Conservation (phyloP, 1,140 invertebrate genomes). For the Maniola jurtina region DNA sequence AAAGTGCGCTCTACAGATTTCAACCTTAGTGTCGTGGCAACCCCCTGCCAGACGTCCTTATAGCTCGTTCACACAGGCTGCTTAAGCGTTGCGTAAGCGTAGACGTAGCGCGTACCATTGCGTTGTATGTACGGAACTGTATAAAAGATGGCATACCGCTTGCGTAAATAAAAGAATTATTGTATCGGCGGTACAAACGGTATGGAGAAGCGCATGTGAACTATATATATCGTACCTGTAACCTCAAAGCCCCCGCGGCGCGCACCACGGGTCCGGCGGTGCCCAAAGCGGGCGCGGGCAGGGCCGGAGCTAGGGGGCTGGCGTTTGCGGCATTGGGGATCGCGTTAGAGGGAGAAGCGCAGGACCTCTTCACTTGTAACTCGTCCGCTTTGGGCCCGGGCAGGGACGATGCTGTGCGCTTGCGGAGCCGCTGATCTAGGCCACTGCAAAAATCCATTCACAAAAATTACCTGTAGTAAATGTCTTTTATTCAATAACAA, state of each 20-base stretch:
- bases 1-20: too few relatives aligned
- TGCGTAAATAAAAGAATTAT: too few relatives aligned
- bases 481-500: too few relatives aligned
- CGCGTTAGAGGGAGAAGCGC: slow-evolving; percentile 20
- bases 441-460: slow-evolving; percentile 31
- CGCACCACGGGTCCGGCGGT: slow-evolving; percentile 62
- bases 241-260: slow-evolving; percentile 50
- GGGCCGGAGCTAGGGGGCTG: slow-evolving; percentile 8
- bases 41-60: too few relatives aligned
- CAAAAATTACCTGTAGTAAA: not conserved
- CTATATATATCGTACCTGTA: slow-evolving; percentile 52
- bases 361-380: slow-evolving; percentile 39
- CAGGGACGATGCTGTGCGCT: slow-evolving; percentile 45
- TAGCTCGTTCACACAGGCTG: too few relatives aligned
- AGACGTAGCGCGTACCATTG: too few relatives aligned
- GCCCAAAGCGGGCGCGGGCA: slow-evolving; percentile 57
- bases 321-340: slow-evolving; percentile 5
- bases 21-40: too few relatives aligned
- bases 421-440: slow-evolving; percentile 52
- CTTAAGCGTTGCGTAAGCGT: too few relatives aligned
- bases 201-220: too few relatives aligned
- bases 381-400: slow-evolving; percentile 62
- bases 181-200: too few relatives aligned
- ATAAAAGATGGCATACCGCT: too few relatives aligned
- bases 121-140: too few relatives aligned